phyloP scores from a whole-genome alignment of 2,888 invertebrate species.

The Tridacna crocea region DNA sequence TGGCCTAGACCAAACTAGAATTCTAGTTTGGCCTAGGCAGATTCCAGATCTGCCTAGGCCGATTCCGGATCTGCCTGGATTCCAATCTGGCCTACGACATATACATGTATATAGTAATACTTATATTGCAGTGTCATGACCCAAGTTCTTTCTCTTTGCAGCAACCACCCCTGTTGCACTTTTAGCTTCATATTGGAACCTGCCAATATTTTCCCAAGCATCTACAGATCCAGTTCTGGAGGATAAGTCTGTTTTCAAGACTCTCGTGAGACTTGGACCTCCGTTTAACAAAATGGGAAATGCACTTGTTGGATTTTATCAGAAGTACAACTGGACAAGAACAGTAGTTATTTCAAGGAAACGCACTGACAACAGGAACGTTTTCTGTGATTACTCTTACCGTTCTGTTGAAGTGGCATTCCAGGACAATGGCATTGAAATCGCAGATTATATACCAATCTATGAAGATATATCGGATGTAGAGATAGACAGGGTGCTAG shows the following conservation, averaged over 20 bases:
- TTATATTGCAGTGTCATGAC: no score
- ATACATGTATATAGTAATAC: no score
- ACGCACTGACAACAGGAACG: slow-evolving; percentile 64
- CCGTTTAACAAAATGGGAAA: slow-evolving; percentile 75
- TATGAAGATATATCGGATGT: slow-evolving; percentile 58
- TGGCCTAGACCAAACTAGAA: no score
- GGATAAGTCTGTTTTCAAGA: slow-evolving; percentile 72
- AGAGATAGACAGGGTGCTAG: slow-evolving; percentile 67
- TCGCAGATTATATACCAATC: slow-evolving; percentile 70
- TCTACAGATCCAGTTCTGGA: slow-evolving; percentile 73
- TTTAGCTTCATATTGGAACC: slow-evolving; percentile 76
- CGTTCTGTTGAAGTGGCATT: slow-evolving; percentile 65
- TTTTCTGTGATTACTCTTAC: slow-evolving; percentile 77
- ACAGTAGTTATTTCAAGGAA: slow-evolving; percentile 70
- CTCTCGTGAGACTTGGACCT: slow-evolving; percentile 73
- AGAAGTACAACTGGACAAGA: slow-evolving; percentile 67
- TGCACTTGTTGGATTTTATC: slow-evolving; percentile 66
- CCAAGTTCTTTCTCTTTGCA: slow-evolving; percentile 40
- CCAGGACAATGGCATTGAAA: slow-evolving; percentile 59
- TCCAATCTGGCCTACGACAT: no score
- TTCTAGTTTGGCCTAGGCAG: no score
- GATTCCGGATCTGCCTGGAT: no score
- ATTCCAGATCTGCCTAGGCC: no score
- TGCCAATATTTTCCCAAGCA: slow-evolving; percentile 76
- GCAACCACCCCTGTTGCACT: slow-evolving; percentile 73